phyloP scores from a whole-genome alignment of 1,140 invertebrate species.

The Eumeta japonica region DNA sequence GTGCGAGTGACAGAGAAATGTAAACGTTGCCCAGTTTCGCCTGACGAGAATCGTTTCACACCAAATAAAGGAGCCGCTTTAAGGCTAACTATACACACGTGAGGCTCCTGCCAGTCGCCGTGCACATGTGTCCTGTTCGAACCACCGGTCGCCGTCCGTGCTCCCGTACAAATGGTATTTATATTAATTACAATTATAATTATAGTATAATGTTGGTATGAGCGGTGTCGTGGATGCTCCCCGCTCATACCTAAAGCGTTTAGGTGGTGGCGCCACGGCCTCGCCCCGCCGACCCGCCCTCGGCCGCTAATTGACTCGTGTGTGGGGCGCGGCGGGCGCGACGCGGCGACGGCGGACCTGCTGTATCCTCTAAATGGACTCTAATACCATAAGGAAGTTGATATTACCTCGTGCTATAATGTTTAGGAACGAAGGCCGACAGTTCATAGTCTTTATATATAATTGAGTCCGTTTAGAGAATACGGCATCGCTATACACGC shows the following conservation, averaged over 20 bases:
- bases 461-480: no score
- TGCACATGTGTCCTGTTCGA: no score
- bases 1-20: no score
- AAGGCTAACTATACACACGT: not conserved
- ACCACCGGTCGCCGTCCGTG: no score
- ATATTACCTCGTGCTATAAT: no score
- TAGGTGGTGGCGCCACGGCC: constrained; percentile 34
- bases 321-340: not conserved
- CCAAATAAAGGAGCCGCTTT: constrained; percentile 5
- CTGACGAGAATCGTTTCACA: no score
- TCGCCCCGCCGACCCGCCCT: constrained; percentile 34
- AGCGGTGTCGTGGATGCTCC: constrained; percentile 53
- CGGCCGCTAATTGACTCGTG: not conserved
- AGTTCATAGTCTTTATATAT: no score
- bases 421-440: no score
- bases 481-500: no score
- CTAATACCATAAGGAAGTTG: no score
- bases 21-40: no score
- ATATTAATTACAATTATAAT: constrained; percentile 48
- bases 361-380: not conserved
- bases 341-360: not conserved
- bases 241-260: constrained; percentile 58
- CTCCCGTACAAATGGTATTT: constrained; percentile 33
- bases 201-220: constrained; percentile 57
- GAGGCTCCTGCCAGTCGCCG: constrained; percentile 8